phyloP scores from a whole-genome alignment of 1,140 invertebrate species.

The Periplaneta americana region DNA sequence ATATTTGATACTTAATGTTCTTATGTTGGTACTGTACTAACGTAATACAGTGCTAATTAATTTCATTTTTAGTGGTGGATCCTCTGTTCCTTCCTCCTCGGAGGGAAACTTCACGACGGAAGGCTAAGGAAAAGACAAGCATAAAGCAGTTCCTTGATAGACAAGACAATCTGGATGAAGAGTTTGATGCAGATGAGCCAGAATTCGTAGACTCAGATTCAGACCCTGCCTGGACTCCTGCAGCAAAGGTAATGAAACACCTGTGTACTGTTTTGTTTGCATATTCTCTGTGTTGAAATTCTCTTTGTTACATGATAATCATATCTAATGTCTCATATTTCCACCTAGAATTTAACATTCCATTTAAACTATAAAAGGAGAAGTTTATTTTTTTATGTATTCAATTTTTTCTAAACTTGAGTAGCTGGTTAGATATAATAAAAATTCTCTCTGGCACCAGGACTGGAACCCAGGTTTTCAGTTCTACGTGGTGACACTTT shows the following conservation, averaged over 20 bases:
- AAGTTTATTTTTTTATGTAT: too few relatives aligned
- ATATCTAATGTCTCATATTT: too few relatives aligned
- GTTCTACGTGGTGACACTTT: too few relatives aligned
- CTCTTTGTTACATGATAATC: too few relatives aligned
- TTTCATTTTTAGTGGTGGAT: slow-evolving; percentile 30
- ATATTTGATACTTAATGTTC: too few relatives aligned
- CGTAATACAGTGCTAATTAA: neutral
- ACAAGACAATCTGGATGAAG: slow-evolving; percentile 37
- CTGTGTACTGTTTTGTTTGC: neutral
- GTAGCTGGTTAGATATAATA: too few relatives aligned
- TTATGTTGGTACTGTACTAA: neutral
- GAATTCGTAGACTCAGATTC: slow-evolving; percentile 54
- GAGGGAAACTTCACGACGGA: slow-evolving; percentile 54
- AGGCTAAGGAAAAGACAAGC: slow-evolving; percentile 55
- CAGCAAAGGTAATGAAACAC: slow-evolving; percentile 38
- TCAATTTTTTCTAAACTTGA: too few relatives aligned
- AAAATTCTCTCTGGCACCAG: too few relatives aligned
- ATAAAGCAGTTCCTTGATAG: slow-evolving; percentile 37
- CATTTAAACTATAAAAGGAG: too few relatives aligned
- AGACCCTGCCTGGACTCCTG: slow-evolving; percentile 68
- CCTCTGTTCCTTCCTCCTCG: slow-evolving; percentile 46
- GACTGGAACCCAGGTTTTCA: too few relatives aligned
- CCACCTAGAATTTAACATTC: too few relatives aligned
- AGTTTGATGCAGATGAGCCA: slow-evolving; percentile 35
- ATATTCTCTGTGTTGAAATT: too few relatives aligned